These are phyloP conservation scores for Aepyceros melampus DNA, from an alignment of 2,113 vertebrate genomes.

Conservation along the genomic window DNA sequence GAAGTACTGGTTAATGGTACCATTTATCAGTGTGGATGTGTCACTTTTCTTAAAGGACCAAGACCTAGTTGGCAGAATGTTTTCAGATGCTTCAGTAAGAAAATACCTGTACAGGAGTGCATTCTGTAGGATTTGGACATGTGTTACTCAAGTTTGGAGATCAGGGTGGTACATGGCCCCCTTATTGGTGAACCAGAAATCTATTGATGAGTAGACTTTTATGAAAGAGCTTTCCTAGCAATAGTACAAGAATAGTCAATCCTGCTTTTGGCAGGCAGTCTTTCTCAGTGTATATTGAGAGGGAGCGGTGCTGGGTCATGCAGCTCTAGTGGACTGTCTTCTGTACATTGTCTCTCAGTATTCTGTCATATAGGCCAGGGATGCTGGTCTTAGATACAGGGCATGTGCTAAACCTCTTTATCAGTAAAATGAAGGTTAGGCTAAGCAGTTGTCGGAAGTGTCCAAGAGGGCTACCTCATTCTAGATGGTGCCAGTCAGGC, in stretches of 20 bases:
- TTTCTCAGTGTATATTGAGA: not conserved
- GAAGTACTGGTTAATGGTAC: not conserved
- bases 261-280: not conserved
- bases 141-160: not conserved
- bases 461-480: not conserved
- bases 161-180: not conserved
- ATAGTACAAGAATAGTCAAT: not conserved
- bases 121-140: not conserved
- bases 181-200: not conserved
- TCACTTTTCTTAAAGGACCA: not conserved
- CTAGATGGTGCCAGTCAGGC: not conserved
- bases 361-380: not conserved
- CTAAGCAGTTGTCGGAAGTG: not conserved
- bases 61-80: not conserved
- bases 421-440: not conserved
- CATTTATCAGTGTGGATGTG: not conserved
- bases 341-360: not conserved
- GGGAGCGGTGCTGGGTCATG: not conserved
- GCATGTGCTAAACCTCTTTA: not conserved
- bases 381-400: not conserved
- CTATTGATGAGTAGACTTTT: not conserved
- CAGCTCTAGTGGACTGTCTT: not conserved
- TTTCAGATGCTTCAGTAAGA: not conserved
- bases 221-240: not conserved
- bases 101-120: not conserved